Conservation (phyloP, 2,888 invertebrate species). For the Torymus texanus region DNA sequence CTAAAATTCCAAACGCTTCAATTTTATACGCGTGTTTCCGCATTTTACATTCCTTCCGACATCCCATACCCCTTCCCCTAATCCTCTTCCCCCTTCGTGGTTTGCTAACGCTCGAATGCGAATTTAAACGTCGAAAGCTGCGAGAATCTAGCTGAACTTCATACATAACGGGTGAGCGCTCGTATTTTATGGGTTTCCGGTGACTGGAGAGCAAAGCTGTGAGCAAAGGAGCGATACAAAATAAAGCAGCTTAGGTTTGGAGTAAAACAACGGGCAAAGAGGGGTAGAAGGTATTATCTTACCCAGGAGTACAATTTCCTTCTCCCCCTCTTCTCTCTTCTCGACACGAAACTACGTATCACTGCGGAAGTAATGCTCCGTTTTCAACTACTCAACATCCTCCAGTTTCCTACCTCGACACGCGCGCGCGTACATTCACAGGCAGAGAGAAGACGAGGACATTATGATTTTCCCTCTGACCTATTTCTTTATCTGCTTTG, state of each 20-base stretch:
- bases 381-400: conserved; percentile 7
- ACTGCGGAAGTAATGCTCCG: conserved; percentile 8
- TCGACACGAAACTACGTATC: conserved; percentile 19
- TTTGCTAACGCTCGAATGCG: background rate
- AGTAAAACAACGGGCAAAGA: conserved; percentile 6
- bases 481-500: conserved; percentile 18
- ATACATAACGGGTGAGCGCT: background rate
- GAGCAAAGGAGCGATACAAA: background rate
- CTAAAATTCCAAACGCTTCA: background rate
- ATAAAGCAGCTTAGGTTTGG: conserved; percentile 28
- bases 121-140: background rate
- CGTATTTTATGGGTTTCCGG: conserved; percentile 2
- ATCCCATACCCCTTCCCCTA: too few relatives aligned
- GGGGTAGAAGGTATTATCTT: conserved; percentile 2
- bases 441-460: background rate
- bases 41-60: too few relatives aligned
- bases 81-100: too few relatives aligned
- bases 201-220: background rate
- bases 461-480: conserved; percentile 21
- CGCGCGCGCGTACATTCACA: too few relatives aligned
- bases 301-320: conserved; percentile 27
- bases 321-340: too few relatives aligned
- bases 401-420: background rate
- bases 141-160: background rate
- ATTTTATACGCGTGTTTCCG: background rate